These are phyloP conservation scores for Cydia pomonella DNA, from an alignment of 1,140 invertebrate species.

Conservation along the genomic window DNA sequence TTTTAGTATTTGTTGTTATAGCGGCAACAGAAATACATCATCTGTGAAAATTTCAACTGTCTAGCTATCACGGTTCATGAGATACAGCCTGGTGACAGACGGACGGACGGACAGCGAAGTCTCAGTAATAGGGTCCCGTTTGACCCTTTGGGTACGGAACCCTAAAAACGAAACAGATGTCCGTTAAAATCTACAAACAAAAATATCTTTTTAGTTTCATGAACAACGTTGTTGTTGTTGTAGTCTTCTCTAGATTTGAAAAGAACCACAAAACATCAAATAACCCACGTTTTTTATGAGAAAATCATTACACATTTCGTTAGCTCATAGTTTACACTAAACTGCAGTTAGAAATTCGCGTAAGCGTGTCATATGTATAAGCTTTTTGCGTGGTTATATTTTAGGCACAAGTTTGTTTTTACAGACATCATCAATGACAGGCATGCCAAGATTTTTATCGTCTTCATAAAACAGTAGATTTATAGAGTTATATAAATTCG, in stretches of 20 bases:
- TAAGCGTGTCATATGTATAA: neutral
- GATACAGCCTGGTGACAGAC: too few relatives aligned
- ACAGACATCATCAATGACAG: slow-evolving; percentile 10
- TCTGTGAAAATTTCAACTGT: too few relatives aligned
- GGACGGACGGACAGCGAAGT: too few relatives aligned
- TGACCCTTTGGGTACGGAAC: too few relatives aligned
- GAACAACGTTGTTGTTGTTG: too few relatives aligned
- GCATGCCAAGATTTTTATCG: slow-evolving; percentile 18
- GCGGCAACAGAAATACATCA: too few relatives aligned
- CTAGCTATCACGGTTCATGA: too few relatives aligned
- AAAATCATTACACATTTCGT: neutral
- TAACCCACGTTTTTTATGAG: neutral
- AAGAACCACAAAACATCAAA: neutral
- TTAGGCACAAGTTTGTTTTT: slow-evolving; percentile 6
- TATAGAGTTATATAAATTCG: neutral
- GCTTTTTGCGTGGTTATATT: slow-evolving; percentile 4
- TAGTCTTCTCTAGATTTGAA: neutral
- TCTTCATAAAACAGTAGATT: slow-evolving; percentile 17
- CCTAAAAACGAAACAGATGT: neutral
- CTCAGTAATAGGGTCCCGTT: too few relatives aligned
- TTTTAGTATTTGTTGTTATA: too few relatives aligned
- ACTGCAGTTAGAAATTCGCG: neutral
- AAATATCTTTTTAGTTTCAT: too few relatives aligned
- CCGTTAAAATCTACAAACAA: neutral
- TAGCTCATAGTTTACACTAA: neutral